These are phyloP conservation scores for Myoxocephalus aenaeus DNA, from an alignment of 2,797 vertebrate genomes.

Conservation along the genomic window DNA sequence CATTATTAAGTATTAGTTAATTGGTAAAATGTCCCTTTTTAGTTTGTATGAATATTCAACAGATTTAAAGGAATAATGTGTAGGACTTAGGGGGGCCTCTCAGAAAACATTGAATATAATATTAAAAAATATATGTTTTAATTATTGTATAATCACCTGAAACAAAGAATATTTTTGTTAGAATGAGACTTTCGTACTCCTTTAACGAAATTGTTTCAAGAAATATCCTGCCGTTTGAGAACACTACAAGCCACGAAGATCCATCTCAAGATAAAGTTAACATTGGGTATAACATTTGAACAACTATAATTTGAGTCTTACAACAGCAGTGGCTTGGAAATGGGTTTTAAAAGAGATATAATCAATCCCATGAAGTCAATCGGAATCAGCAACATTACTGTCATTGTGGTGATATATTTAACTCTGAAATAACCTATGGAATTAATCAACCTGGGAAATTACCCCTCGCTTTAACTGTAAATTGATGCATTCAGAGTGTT, in stretches of 20 bases:
- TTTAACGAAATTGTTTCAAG: not conserved
- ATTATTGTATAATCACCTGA: no score
- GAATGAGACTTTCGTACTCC: not conserved
- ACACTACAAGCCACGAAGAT: no score
- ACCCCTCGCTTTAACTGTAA: not conserved
- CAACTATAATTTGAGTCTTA: not conserved
- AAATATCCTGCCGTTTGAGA: not conserved
- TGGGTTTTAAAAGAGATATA: not conserved
- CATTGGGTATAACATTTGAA: not conserved
- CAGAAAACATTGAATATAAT: no score
- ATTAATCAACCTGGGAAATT: not conserved
- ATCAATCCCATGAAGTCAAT: not conserved
- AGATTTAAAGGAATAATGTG: not conserved
- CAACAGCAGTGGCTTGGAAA: not conserved
- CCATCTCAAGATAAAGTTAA: not conserved
- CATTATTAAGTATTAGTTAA: not conserved
- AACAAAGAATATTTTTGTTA: no score
- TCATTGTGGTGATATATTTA: not conserved
- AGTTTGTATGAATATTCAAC: not conserved
- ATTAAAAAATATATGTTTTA: no score
- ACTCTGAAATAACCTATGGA: not conserved
- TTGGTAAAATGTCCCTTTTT: not conserved
- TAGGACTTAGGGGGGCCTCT: no score
- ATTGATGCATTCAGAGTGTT: constrained; percentile 1
- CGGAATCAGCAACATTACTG: not conserved